Evolutionary conservation across 2,113 vertebrate species (phyloP).

Genomic region (Mixornis gularis): DNA sequence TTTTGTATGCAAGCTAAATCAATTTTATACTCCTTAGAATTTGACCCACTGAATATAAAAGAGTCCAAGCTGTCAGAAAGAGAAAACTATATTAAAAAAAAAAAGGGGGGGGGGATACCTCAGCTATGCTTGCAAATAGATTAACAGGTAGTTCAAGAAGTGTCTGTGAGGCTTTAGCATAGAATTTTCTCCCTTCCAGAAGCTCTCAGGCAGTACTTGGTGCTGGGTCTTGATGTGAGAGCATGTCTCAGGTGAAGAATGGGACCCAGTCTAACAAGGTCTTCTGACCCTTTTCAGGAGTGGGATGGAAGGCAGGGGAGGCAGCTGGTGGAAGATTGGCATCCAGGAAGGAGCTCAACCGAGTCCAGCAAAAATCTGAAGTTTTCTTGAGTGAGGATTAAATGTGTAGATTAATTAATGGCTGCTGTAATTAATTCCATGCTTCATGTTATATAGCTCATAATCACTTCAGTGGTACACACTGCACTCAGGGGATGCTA

Average conservation of each 20-base stretch:
- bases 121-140: background rate
- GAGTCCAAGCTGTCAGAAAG: constrained; percentile 15
- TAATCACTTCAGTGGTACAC: background rate
- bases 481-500: background rate
- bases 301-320: background rate
- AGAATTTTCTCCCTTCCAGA: background rate
- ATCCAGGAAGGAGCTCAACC: background rate
- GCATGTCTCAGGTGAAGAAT: background rate
- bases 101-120: fast-evolving
- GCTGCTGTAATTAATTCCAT: background rate
- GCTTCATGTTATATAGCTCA: background rate
- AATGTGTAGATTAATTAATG: background rate
- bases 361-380: background rate
- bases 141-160: background rate
- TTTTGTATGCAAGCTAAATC: background rate
- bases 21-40: constrained; percentile 16
- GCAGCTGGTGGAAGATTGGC: background rate
- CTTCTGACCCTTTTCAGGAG: background rate
- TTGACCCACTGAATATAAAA: background rate
- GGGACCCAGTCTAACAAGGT: background rate
- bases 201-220: background rate
- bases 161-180: background rate
- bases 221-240: background rate
- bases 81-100: background rate
- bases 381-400: background rate